These are phyloP conservation scores for Noctua comes DNA, from an alignment of 2,888 invertebrate species.

Conservation along the genomic window DNA sequence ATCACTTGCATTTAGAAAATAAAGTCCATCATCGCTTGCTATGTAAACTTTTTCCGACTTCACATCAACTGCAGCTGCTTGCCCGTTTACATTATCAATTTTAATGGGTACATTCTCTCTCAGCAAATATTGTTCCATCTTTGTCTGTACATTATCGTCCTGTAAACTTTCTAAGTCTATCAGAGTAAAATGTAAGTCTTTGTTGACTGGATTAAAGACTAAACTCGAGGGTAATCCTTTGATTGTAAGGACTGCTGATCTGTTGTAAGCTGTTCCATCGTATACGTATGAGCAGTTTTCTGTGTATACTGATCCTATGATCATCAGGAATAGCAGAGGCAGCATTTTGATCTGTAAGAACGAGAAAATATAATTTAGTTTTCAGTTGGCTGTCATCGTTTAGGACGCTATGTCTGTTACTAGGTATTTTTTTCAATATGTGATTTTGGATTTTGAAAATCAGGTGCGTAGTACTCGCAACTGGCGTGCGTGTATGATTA, in stretches of 20 bases:
- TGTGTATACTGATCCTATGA: conserved; percentile 73
- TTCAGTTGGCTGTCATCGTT: background rate
- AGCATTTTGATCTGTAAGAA: conserved; percentile 76
- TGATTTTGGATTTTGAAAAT: no score
- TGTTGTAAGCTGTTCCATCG: conserved; percentile 75
- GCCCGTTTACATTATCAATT: conserved; percentile 83
- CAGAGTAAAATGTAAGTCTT: conserved; percentile 83
- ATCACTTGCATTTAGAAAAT: conserved; percentile 77
- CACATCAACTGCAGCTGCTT: conserved; percentile 82
- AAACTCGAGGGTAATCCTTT: conserved; percentile 86
- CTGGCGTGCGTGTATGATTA: no score
- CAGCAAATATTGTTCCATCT: conserved; percentile 86
- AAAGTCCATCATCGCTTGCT: conserved; percentile 82
- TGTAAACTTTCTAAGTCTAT: conserved; percentile 84
- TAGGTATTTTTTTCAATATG: background rate
- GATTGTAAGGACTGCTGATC: conserved; percentile 79
- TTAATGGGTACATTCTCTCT: conserved; percentile 79
- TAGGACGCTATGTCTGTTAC: background rate
- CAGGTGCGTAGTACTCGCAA: no score
- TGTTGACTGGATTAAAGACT: conserved; percentile 76
- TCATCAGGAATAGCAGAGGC: conserved; percentile 74
- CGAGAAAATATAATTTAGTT: conserved; percentile 25
- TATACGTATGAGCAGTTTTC: conserved; percentile 79
- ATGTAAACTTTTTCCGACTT: conserved; percentile 81
- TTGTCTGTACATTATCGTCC: conserved; percentile 84